These are phyloP conservation scores for Marronus borbonicus DNA, from an alignment of 2,888 invertebrate genomes.

Conservation along the genomic window DNA sequence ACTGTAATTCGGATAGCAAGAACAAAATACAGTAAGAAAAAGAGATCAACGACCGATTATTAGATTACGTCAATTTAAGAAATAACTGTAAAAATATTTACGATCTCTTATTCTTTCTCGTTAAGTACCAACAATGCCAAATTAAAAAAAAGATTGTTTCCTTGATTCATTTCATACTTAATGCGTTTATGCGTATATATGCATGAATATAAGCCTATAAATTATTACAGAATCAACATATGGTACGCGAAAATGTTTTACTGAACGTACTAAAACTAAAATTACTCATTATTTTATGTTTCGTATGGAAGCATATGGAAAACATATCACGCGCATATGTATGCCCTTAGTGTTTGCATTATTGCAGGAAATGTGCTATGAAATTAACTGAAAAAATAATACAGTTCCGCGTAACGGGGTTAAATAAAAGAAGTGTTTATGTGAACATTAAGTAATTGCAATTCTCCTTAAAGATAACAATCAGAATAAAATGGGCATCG, in stretches of 20 bases:
- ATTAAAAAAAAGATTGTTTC: slow-evolving; percentile 14
- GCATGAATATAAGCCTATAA: not conserved
- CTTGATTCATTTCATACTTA: not conserved
- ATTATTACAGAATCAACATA: slow-evolving; percentile 4
- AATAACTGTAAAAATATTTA: slow-evolving; percentile 47
- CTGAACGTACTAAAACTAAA: not conserved
- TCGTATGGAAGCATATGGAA: not conserved
- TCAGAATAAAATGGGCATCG: no score
- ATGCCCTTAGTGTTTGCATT: not conserved
- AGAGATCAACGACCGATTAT: slow-evolving; percentile 57
- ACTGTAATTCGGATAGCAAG: slow-evolving; percentile 57
- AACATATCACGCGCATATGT: no score
- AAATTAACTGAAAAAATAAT: not conserved
- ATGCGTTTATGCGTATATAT: not conserved
- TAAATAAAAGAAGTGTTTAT: no score
- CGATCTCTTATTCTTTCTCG: slow-evolving; percentile 16
- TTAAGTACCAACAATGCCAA: not conserved
- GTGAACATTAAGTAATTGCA: no score
- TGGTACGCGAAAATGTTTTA: slow-evolving; percentile 28
- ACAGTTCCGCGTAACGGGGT: no score
- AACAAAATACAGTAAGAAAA: slow-evolving; percentile 54
- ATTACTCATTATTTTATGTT: not conserved
- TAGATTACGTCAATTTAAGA: slow-evolving; percentile 53
- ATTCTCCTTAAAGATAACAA: no score
- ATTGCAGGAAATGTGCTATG: not conserved